Evolutionary conservation across 2,113 vertebrate genomes (phyloP), one percentile per base, ranked within the genome.

Genomic region (Sisor rabdophorus): DNA sequence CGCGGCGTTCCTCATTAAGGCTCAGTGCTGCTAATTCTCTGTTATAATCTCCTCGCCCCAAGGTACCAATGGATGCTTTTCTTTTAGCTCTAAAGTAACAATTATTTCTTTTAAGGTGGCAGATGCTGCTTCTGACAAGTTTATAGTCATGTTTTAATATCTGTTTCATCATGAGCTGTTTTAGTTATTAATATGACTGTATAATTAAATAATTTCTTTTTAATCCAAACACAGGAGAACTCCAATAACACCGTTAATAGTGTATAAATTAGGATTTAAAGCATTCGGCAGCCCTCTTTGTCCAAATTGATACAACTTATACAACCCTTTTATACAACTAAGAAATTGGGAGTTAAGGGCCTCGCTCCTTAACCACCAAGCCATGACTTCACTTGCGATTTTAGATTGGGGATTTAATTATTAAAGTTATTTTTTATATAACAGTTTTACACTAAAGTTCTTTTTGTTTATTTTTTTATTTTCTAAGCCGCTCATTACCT

Each of bases 1-100:
- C 85, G 82, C 81, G 80, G 84, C 87, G 87, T 87, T 82, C 81
- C 77, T 90, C 86, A 88, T 89, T 88, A 85, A 84, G 85, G 81
- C 55, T 83, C 86, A 87, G 83, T 78, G 82, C 81, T 85, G 84
- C 84, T 85, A 87, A 83, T 87, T 84, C 15, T 20, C 44, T 40
- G 16, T 47, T 24, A 24, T 65, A 65, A 47, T 11, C 20, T 19
- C 87, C 86, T 86, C 86, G 88, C 87, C 87, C 47, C 1, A 2
- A 69, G 67, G 67, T 52, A 20, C 63, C 40, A 22, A 15, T n/a
- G 5, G 36, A 52, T 52, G 48, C 67, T 69, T 52, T 52, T 30
- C 67, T 52, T 69, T 11, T 11, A 50, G 16, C 47, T 47, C 63
- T 52, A 69, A 52, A 11, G 44, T 20, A 52, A 69, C 65, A 68